These are phyloP conservation scores for Pteronotus mesoamericanus DNA, from an alignment of 2,797 vertebrate species.

Conservation along the genomic window DNA sequence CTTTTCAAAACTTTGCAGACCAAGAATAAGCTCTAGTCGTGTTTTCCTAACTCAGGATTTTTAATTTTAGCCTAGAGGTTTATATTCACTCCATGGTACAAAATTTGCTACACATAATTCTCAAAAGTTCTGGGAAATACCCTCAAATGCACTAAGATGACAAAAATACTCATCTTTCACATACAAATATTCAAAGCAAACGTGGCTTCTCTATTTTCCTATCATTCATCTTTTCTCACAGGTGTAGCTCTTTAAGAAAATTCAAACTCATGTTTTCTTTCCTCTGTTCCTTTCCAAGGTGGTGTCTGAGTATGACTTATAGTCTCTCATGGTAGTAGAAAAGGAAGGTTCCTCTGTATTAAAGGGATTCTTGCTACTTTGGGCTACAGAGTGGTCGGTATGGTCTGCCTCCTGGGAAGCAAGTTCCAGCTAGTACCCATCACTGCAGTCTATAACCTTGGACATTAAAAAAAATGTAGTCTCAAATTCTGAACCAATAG, in stretches of 20 bases:
- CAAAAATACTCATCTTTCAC: background rate
- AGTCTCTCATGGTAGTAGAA: background rate
- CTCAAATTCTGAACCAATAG: background rate
- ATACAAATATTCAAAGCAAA: background rate
- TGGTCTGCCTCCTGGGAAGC: background rate
- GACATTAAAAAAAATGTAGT: background rate
- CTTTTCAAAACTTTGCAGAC: background rate
- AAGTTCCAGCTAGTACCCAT: background rate
- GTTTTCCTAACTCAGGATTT: background rate
- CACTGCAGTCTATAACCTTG: background rate
- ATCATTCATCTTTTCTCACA: background rate
- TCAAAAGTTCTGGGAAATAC: background rate
- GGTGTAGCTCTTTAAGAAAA: background rate
- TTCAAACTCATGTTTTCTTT: background rate
- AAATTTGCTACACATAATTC: background rate
- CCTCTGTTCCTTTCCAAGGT: background rate
- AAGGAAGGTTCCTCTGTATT: background rate
- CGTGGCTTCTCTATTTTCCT: background rate
- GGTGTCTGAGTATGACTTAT: background rate
- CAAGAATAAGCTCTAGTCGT: background rate
- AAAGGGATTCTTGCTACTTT: background rate
- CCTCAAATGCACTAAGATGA: background rate
- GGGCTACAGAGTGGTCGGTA: background rate
- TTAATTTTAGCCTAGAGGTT: background rate
- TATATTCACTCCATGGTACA: background rate